Evolutionary conservation across 2,888 invertebrate genomes (phyloP).

Genomic region (Alcis repandata): DNA sequence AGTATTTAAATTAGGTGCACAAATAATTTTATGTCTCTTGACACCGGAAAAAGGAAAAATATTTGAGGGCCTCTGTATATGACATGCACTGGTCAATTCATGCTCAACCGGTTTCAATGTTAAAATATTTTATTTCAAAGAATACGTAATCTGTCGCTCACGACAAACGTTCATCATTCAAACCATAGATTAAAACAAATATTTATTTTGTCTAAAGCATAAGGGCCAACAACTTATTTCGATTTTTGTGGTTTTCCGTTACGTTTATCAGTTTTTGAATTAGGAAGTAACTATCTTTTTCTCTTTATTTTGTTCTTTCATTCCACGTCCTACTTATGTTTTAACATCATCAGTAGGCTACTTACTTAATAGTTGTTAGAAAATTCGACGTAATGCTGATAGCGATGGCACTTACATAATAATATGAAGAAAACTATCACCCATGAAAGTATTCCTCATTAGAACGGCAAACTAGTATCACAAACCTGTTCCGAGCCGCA

Average conservation of each 20-base stretch:
- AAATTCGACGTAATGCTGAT: background rate
- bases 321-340: too few relatives aligned
- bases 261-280: too few relatives aligned
- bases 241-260: too few relatives aligned
- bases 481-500: slow-evolving; percentile 55
- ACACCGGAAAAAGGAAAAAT: slow-evolving; percentile 49
- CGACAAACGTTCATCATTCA: slow-evolving; percentile 24
- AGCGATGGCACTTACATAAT: background rate
- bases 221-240: background rate
- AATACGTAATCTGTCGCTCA: slow-evolving; percentile 26
- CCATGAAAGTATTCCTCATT: slow-evolving; percentile 13
- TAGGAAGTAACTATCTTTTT: too few relatives aligned
- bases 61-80: slow-evolving; percentile 37
- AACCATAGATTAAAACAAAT: background rate
- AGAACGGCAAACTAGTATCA: slow-evolving; percentile 25
- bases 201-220: background rate
- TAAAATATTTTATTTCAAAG: slow-evolving; percentile 12
- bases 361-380: too few relatives aligned
- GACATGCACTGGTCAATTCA: slow-evolving; percentile 37
- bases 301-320: too few relatives aligned
- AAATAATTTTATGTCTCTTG: slow-evolving; percentile 9
- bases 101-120: slow-evolving; percentile 38
- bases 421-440: background rate
- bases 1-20: background rate
- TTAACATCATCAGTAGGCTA: too few relatives aligned